phyloP scores from a whole-genome alignment of 2,797 vertebrate genomes.

The Galagoides demidoff region DNA sequence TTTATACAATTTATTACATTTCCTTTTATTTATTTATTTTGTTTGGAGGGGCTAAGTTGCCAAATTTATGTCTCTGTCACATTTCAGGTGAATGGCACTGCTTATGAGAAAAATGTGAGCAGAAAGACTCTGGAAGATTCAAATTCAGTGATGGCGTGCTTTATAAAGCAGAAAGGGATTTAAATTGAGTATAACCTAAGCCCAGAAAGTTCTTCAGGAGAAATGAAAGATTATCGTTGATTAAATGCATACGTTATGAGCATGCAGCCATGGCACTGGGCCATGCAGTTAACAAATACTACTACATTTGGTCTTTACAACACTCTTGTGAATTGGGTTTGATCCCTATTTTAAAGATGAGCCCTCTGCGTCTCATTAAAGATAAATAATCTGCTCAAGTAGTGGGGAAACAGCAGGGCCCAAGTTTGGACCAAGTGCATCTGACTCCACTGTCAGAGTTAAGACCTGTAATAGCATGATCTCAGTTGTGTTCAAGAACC shows the following conservation, averaged over 20 bases:
- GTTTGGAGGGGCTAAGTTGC: background rate
- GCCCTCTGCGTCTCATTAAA: background rate
- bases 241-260: background rate
- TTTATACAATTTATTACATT: constrained; percentile 17
- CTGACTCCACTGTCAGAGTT: background rate
- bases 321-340: background rate
- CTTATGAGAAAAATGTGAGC: constrained; percentile 52
- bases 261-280: background rate
- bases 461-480: background rate
- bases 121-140: constrained; percentile 59
- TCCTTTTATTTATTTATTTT: constrained; percentile 12
- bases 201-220: constrained; percentile 23
- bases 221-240: background rate
- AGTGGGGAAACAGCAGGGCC: background rate
- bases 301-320: background rate
- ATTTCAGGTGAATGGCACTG: constrained; percentile 28
- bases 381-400: background rate
- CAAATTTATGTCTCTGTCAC: constrained; percentile 57
- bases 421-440: background rate
- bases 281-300: background rate
- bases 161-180: constrained; percentile 71
- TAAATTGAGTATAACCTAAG: constrained; percentile 18
- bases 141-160: constrained; percentile 56
- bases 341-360: background rate
- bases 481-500: background rate